These are phyloP conservation scores for Bryconaethiops microstoma DNA, from an alignment of 2,797 vertebrate genomes.

Conservation along the genomic window DNA sequence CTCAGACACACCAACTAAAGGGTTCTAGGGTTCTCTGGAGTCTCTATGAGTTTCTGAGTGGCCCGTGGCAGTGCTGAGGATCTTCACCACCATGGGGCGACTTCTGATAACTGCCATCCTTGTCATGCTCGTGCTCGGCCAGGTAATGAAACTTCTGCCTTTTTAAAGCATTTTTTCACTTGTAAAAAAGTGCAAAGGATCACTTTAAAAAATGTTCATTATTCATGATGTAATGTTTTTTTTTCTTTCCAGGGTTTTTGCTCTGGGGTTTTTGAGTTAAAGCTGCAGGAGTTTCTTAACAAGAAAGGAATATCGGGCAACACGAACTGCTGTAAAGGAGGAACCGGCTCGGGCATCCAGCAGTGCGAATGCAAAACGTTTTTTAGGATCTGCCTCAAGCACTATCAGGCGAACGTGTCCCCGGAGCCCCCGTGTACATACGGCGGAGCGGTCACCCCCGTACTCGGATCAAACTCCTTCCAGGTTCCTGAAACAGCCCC, in stretches of 20 bases:
- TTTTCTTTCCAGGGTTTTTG: slow-evolving; percentile 78
- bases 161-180: too few species aligned
- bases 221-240: too few species aligned
- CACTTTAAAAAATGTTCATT: not conserved
- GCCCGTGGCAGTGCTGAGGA: slow-evolving; percentile 64
- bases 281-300: slow-evolving; percentile 96
- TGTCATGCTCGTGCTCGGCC: slow-evolving; percentile 86
- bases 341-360: slow-evolving; percentile 76
- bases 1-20: slow-evolving; percentile 23
- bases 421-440: slow-evolving; percentile 98
- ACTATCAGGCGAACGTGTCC: slow-evolving; percentile 94
- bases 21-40: slow-evolving; percentile 59
- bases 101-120: slow-evolving; percentile 82
- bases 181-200: too few species aligned
- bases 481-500: slow-evolving; percentile 88
- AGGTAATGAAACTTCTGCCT: slow-evolving; percentile 78
- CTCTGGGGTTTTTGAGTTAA: slow-evolving; percentile 96
- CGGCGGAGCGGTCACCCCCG: slow-evolving; percentile 92
- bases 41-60: slow-evolving; percentile 79
- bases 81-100: slow-evolving; percentile 88
- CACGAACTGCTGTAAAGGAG: slow-evolving; percentile 88
- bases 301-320: slow-evolving; percentile 91
- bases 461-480: slow-evolving; percentile 96
- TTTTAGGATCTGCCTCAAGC: slow-evolving; percentile 97
- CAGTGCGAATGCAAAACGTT: slow-evolving; percentile 97